phyloP scores from a whole-genome alignment of 2,888 invertebrate genomes.

The Zaprionus bogoriensis region DNA sequence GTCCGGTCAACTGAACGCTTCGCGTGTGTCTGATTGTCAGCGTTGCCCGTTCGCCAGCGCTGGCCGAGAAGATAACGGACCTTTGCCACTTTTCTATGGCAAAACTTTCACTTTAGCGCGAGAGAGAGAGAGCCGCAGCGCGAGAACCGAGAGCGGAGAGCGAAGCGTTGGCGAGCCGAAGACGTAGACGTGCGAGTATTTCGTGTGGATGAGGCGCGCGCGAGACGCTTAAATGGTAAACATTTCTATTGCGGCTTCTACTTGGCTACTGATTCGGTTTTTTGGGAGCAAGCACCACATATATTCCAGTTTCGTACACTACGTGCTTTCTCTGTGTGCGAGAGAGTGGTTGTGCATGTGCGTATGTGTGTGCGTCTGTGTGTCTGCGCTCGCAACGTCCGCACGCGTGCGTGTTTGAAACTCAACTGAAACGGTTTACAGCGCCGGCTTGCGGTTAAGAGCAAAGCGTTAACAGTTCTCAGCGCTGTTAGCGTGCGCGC shows the following conservation, averaged over 20 bases:
- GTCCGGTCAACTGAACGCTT: constrained; percentile 80
- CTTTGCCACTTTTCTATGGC: constrained; percentile 78
- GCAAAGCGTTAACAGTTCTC: constrained; percentile 38
- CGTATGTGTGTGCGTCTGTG: constrained; percentile 6
- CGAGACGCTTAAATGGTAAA: constrained; percentile 72
- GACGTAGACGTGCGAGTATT: constrained; percentile 74
- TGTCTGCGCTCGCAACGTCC: constrained; percentile 40
- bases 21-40: constrained; percentile 74
- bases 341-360: constrained; percentile 3
- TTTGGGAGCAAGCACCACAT: constrained; percentile 24
- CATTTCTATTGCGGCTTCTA: constrained; percentile 72
- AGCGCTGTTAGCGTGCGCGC: constrained; percentile 6
- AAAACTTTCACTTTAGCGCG: constrained; percentile 81
- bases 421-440: constrained; percentile 75
- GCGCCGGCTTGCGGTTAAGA: constrained; percentile 59
- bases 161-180: not conserved
- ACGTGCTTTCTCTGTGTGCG: constrained; percentile 57
- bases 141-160: constrained; percentile 8
- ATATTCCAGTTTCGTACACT: constrained; percentile 58
- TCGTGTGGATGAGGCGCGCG: constrained; percentile 34
- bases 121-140: constrained; percentile 10
- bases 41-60: constrained; percentile 55
- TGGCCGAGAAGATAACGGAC: constrained; percentile 81
- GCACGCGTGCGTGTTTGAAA: constrained; percentile 70
- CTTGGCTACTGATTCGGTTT: constrained; percentile 45